phyloP scores from a whole-genome alignment of 2,888 invertebrate genomes.

The Pyrrhia umbra region DNA sequence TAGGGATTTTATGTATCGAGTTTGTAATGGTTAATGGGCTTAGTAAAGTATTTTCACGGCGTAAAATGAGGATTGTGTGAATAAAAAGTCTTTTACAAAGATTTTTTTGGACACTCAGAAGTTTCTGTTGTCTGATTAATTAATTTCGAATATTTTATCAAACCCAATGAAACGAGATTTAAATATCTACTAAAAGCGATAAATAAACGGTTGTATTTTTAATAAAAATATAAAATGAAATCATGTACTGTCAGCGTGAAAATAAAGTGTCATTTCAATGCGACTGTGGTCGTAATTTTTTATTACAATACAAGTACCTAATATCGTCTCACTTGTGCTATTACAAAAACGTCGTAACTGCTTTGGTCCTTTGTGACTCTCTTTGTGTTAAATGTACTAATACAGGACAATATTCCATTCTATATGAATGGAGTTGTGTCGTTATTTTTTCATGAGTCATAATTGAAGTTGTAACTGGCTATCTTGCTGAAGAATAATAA shows the following conservation, averaged over 20 bases:
- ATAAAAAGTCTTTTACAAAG: too few relatives aligned
- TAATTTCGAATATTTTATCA: too few relatives aligned
- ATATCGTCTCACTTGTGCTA: conserved; percentile 38
- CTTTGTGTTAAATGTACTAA: conserved; percentile 51
- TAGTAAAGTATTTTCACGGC: conserved; percentile 10
- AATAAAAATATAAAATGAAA: conserved; percentile 17
- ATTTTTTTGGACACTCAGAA: too few relatives aligned
- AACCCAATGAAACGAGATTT: not conserved
- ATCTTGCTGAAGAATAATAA: conserved; percentile 37
- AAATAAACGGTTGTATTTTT: conserved; percentile 1
- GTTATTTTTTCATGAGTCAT: conserved; percentile 52
- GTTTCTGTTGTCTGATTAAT: too few relatives aligned
- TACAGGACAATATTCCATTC: conserved; percentile 42
- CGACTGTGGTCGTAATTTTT: conserved; percentile 60
- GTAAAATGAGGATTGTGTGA: too few relatives aligned
- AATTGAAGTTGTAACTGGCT: conserved; percentile 49
- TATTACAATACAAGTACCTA: conserved; percentile 59
- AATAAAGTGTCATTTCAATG: conserved; percentile 59
- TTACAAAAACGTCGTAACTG: conserved; percentile 42
- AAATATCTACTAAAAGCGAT: not conserved
- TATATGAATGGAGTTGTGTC: conserved; percentile 36
- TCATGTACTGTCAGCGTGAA: conserved; percentile 34
- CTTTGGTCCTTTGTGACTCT: conserved; percentile 43
- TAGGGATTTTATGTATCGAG: conserved; percentile 49
- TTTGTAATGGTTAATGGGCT: conserved; percentile 37